Conservation (phyloP, 2,797 vertebrate species). For the Sciaenops ocellatus region DNA sequence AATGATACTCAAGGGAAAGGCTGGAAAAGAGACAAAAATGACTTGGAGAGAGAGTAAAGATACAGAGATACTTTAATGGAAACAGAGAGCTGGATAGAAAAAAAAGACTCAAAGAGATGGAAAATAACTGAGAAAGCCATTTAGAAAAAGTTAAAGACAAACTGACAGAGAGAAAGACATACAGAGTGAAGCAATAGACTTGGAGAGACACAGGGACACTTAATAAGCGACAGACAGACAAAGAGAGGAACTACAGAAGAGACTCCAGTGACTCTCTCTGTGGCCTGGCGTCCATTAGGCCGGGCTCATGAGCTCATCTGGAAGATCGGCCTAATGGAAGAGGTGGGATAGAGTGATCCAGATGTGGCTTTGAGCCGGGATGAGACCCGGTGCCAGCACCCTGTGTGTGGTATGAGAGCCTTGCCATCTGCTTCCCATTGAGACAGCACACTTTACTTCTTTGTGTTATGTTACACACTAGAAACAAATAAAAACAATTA, state of each 20-base stretch:
- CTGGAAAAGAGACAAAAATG: conserved; percentile 8
- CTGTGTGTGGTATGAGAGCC: conserved; percentile 81
- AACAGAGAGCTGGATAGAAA: conserved; percentile 17
- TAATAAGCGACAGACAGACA: conserved; percentile 44
- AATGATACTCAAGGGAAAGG: not conserved
- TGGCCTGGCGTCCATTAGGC: conserved; percentile 72
- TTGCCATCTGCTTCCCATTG: conserved; percentile 85
- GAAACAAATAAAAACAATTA: conserved; percentile 82
- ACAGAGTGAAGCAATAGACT: conserved; percentile 21
- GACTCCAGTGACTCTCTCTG: conserved; percentile 57
- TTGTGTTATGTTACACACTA: conserved; percentile 76
- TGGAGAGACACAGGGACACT: conserved; percentile 37
- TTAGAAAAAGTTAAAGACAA: conserved; percentile 25
- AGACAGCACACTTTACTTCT: conserved; percentile 71
- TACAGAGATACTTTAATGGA: conserved; percentile 28
- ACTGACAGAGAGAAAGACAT: conserved; percentile 18
- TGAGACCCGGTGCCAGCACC: conserved; percentile 75
- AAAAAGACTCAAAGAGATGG: conserved; percentile 6
- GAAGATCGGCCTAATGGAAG: conserved; percentile 70
- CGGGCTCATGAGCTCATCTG: conserved; percentile 78
- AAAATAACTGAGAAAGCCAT: conserved; percentile 24
- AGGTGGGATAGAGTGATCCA: conserved; percentile 75
- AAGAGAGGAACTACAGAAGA: conserved; percentile 46
- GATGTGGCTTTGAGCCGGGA: conserved; percentile 80
- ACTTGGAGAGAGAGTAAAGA: conserved; percentile 14